Base-by-base conservation (phyloP, 2,113 vertebrate genomes). In the Anas platyrhynchos region DNA sequence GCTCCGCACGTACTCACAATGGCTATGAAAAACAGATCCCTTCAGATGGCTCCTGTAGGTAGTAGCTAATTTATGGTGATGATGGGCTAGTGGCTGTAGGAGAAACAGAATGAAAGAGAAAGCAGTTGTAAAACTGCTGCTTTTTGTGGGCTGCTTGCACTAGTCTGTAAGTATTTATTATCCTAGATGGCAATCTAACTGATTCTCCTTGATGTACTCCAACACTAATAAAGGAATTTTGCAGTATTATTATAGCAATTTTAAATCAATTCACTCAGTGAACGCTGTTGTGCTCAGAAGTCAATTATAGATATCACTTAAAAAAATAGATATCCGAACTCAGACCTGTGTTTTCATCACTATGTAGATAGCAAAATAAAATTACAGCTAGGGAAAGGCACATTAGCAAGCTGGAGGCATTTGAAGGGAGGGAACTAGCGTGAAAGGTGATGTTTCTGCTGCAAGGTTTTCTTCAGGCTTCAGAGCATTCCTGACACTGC, bases 161-260 rank as follows among this genome's bases (percentile, higher is more conserved):
- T 95, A 92, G 79, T 89, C 54, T 96, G 1, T 43, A 95, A 93
- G 89, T 82, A 95, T 97, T 95, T 96, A 95, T 96, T 96, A 89
- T 94, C 85, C 87, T 88, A 71, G 92, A 96, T 94, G 46, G 87
- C 74, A 97, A 97, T 97, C 81, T 96, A 76, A 79, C 75, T 80
- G 93, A 88, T 96, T 92, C 76, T 93, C 41, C 90, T 52, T 94
- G 94, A 97, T 69, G 84, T 88, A 84, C 83, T 95, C 86, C 13
- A 9, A 79, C 62, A 81, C 77, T 94, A 91, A 91, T 86, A 92
- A 96, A 97, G 86, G 93, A 97, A 96, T 96, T 96, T 91, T 91
- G 92, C 82, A 56, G 81, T 74, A 88, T 95, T 96, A 96, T 96
- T 94, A 93, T 58, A 94, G 88, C 88, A 95, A 96, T 97, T 96